Base-by-base conservation (phyloP, 2,113 vertebrate species). In the Synodontis membranacea region DNA sequence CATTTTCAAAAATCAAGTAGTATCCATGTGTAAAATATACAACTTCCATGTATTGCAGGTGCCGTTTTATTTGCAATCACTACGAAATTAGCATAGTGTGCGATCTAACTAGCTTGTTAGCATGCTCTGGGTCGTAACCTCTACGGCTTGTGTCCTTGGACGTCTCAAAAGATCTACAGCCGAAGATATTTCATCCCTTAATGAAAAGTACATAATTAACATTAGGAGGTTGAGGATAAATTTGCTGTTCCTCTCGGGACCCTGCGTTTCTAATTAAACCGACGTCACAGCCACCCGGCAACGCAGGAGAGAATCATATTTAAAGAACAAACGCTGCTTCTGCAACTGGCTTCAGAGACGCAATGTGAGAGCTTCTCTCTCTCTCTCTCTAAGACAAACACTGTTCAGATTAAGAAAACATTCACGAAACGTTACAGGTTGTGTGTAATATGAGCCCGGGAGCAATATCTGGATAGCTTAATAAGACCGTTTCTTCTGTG, bases 361-460 rank as follows among this genome's bases (percentile, higher is more conserved):
- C 31, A 25, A 7, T n/a, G 50, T n/a, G 83, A 48, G 87, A 78
- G 60, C 21, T 46, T 46, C 42, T 50, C 19, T 42, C 46, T 52
- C 80, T 46, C 42, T 50, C 19, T 42, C 46, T 52, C 80, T 48
- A 76, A 75, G 70, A 80, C 72, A 88, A 88, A 54, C 46, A 8
- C 5, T 15, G 79, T 56, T 34, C 15, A 74, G 78, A 80, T 85
- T 87, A 83, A 21, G 31, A 70, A 39, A 74, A 90, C 82, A 82
- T 80, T 90, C 84, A 11, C 3, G 48, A 25, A 79, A 85, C 54
- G 78, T 90, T 85, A 81, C 44, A 50, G n/a, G 5, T n/a, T 28
- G 52, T 75, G 62, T 76, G 60, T 62, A 88, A 88, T 86, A 42
- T 44, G 68, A 89, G 15, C 64, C 39, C 15, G 28, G 34, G 56